phyloP scores from a whole-genome alignment of 2,113 vertebrate genomes.

The Sander vitreus region DNA sequence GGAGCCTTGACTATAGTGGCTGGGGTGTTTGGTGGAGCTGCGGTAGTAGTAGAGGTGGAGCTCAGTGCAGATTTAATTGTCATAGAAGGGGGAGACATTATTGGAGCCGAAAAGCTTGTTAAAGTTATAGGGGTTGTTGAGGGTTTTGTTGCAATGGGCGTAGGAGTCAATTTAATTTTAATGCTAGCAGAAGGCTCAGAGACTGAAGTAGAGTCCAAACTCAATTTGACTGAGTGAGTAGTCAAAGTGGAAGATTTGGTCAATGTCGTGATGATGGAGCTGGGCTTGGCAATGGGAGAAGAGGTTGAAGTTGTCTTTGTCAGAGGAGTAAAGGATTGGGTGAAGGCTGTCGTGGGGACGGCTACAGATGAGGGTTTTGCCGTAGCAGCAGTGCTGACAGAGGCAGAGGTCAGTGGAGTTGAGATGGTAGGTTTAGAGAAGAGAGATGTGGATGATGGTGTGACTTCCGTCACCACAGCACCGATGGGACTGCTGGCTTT shows the following conservation, averaged over 20 bases:
- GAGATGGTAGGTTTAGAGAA: conserved; percentile 56
- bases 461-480: conserved; percentile 38
- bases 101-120: conserved; percentile 47
- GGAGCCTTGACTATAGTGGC: conserved; percentile 47
- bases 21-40: conserved; percentile 38
- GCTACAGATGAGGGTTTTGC: conserved; percentile 50
- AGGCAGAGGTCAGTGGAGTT: conserved; percentile 22
- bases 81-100: conserved; percentile 39
- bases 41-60: conserved; percentile 16
- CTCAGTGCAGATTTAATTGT: conserved; percentile 48
- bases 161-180: conserved; percentile 41
- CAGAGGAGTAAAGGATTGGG: conserved; percentile 27
- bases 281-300: conserved; percentile 52
- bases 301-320: conserved; percentile 29
- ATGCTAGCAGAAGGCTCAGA: conserved; percentile 29
- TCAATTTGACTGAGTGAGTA: conserved; percentile 54
- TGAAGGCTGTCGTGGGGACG: background rate
- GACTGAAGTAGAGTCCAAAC: conserved; percentile 41
- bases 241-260: conserved; percentile 69
- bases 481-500: conserved; percentile 87
- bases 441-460: conserved; percentile 43
- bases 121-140: conserved; percentile 32
- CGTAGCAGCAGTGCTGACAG: conserved; percentile 11
- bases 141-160: conserved; percentile 47
- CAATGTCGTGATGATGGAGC: conserved; percentile 56